A percentile compares a stretch with the other conserved stretches of the same genome.
Conservation (phyloP, 1,140 invertebrate species). For the Drosophila biarmipes region DNA sequence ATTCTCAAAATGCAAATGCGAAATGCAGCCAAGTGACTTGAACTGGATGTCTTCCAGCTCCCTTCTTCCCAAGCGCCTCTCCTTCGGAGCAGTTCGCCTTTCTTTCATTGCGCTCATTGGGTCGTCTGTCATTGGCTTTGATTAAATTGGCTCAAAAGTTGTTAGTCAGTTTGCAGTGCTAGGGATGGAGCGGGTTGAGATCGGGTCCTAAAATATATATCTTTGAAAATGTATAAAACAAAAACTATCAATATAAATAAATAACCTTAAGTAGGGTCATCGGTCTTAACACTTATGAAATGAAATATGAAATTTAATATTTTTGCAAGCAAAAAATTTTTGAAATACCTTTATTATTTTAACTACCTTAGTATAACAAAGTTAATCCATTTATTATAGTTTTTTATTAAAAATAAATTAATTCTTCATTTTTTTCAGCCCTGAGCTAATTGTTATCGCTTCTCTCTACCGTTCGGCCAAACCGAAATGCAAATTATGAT, state of each 20-base stretch:
- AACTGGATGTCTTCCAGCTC: conserved; percentile 25
- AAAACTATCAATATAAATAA: too few species aligned
- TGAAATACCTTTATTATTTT: too few species aligned
- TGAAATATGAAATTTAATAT: too few species aligned
- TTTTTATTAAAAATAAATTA: too few species aligned
- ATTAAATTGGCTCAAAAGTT: conserved; percentile 82
- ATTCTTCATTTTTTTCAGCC: not conserved
- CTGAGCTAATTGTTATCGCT: conserved; percentile 31
- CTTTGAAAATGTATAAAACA: too few species aligned
- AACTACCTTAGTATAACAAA: too few species aligned
- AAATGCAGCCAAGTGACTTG: conserved; percentile 56
- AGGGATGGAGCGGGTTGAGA: conserved; percentile 28
- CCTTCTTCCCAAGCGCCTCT: not conserved
- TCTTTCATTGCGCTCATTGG: conserved; percentile 63
- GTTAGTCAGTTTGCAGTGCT: conserved; percentile 22
- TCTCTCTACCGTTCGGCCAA: conserved; percentile 53
- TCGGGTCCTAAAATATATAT: not conserved
- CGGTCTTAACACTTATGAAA: too few species aligned
- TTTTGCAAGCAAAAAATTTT: too few species aligned
- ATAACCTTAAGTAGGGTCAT: too few species aligned
- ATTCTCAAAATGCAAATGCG: conserved; percentile 78
- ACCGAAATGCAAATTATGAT: conserved; percentile 79
- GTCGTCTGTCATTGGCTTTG: conserved; percentile 73
- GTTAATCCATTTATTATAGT: too few species aligned
- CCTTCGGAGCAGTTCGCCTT: conserved; percentile 31